Base-by-base conservation (phyloP, 2,797 vertebrate species). In the Parotocinclus haroldoi region DNA sequence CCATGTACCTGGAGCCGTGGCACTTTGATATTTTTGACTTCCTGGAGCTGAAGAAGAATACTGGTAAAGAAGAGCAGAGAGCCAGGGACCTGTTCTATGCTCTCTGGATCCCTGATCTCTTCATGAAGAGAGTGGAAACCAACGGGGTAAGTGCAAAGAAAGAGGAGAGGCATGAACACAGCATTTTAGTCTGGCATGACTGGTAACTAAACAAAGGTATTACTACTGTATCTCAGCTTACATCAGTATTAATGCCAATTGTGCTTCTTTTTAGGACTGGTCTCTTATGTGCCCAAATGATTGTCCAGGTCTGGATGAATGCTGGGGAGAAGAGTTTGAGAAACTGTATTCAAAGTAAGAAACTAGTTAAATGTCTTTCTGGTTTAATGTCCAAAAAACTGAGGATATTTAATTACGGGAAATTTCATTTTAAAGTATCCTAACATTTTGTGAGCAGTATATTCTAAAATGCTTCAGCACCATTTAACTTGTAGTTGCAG, bases 1-100 rank as follows among this genome's bases (percentile, higher is more conserved):
- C 97, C 80, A 98, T 99, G 85, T 99, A 99, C 83, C 74, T 99
- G 78, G 97, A 99, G 80, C 96, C 97, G 0, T 99, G 97, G 97
- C 96, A 99, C 69, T 88, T 92, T 51, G 97, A 99, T 40, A 84
- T 98, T 63, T 99, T 99, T 68, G 96, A 99, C 77, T 99, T 99
- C 70, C 87, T 99, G 53, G 96, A 99, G 82, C 81, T 99, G 69
- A 99, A 99, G 89, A 99, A 99, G 82, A 99, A 99, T 82, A 98
- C 96, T 0, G 97, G 97, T 11, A 99, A 98, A 58, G 97, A 99
- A 64, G 97, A 99, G 66, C 97, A 98, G 80, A 83, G 97, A 60
- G 97, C 97, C 69, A 88, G 97, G 27, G 97, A 99, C 78, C 92
- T 99, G 9, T 99, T 99, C 86, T 99, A 94, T 3, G 97, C 81